Conservation (phyloP, 2,888 invertebrate species). For the Latrodectus hesperus region DNA sequence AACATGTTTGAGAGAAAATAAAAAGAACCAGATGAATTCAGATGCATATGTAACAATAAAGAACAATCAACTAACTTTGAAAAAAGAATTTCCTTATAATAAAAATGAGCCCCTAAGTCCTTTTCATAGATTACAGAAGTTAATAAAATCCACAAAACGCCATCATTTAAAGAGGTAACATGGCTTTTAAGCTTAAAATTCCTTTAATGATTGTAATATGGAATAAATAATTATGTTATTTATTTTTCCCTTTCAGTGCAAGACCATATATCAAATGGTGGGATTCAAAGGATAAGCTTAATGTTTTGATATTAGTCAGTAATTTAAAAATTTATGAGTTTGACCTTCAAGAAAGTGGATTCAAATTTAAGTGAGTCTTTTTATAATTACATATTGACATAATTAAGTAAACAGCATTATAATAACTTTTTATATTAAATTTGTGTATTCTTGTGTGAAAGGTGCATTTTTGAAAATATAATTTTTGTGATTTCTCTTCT, state of each 20-base stretch:
- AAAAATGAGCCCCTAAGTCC: conserved; percentile 5
- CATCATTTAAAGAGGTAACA: too few species aligned
- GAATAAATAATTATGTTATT: not conserved
- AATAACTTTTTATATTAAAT: too few species aligned
- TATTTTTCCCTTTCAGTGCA: conserved; percentile 1
- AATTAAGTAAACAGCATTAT: too few species aligned
- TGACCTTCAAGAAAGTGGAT: conserved; percentile 24
- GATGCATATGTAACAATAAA: too few species aligned
- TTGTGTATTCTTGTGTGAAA: too few species aligned
- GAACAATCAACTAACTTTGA: not conserved
- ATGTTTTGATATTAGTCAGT: conserved; percentile 25
- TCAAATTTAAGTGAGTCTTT: conserved; percentile 47
- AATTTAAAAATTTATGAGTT: conserved; percentile 46
- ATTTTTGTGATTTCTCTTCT: too few species aligned
- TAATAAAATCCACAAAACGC: not conserved
- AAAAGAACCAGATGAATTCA: too few species aligned
- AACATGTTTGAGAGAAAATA: too few species aligned
- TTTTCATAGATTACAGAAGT: not conserved
- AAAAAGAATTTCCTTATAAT: not conserved
- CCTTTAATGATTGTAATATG: not conserved
- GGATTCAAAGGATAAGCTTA: conserved; percentile 39
- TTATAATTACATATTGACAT: not conserved
- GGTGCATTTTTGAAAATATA: too few species aligned
- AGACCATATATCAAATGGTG: conserved; percentile 53
- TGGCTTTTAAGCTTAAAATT: not conserved